phyloP scores from a whole-genome alignment of 2,888 invertebrate species.

The Itoplectis maculator region DNA sequence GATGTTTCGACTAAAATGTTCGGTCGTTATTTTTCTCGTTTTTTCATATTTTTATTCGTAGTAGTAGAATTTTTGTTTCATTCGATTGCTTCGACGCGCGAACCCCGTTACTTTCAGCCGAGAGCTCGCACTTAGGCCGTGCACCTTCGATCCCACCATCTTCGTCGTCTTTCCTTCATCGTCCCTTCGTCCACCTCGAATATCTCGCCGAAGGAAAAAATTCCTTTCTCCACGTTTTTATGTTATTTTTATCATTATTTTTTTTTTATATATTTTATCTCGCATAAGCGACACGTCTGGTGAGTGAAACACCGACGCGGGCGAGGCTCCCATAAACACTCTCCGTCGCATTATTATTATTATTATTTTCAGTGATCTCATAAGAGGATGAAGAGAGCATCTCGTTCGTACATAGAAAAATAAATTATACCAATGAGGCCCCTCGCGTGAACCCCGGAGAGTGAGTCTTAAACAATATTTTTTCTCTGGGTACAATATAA shows the following conservation, averaged over 20 bases:
- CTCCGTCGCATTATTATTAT: conserved; percentile 20
- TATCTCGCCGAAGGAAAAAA: conserved; percentile 22
- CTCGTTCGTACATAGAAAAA: conserved; percentile 80
- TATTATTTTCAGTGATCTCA: conserved; percentile 37
- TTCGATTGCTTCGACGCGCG: conserved; percentile 69
- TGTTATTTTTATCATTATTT: conserved; percentile 35
- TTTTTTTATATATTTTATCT: conserved; percentile 31
- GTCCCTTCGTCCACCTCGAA: not conserved
- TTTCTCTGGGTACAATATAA: conserved; percentile 48
- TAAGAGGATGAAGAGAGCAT: conserved; percentile 66
- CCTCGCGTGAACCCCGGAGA: conserved; percentile 37
- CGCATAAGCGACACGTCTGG: conserved; percentile 10
- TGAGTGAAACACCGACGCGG: conserved; percentile 14
- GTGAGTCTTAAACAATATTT: conserved; percentile 52
- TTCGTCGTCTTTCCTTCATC: conserved; percentile 14
- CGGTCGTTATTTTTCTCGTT: conserved; percentile 14
- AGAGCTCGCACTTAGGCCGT: conserved; percentile 71
- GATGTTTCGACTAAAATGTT: conserved; percentile 49
- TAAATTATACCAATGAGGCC: conserved; percentile 78
- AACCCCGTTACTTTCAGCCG: conserved; percentile 55
- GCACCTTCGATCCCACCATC: conserved; percentile 54
- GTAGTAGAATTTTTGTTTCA: conserved; percentile 38
- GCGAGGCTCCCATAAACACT: conserved; percentile 37
- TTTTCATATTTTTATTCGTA: conserved; percentile 28
- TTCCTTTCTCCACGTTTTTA: conserved; percentile 23